These are phyloP conservation scores for Cygnus buccinator DNA, from an alignment of 2,113 vertebrate genomes.

Conservation along the genomic window DNA sequence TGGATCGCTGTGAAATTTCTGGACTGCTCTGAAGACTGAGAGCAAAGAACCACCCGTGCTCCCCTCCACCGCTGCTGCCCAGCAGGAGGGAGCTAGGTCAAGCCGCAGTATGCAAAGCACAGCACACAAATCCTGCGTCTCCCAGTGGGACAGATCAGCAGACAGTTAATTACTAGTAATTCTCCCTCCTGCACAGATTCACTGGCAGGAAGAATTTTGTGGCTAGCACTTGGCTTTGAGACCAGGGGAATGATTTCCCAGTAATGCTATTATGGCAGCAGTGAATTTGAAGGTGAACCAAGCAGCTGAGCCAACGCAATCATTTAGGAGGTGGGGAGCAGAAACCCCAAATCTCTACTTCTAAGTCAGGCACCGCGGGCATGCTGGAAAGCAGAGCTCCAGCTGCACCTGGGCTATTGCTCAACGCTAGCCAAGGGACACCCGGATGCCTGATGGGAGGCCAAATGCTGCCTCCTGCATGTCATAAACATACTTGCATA, in stretches of 20 bases:
- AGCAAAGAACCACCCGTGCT: not conserved
- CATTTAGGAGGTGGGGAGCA: not conserved
- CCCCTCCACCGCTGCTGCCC: not conserved
- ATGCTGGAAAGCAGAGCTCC: not conserved
- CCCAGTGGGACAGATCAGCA: fast-evolving
- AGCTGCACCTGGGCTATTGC: not conserved
- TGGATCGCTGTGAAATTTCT: not conserved
- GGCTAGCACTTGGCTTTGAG: not conserved
- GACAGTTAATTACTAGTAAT: not conserved
- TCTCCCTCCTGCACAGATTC: not conserved
- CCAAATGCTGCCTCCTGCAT: not conserved
- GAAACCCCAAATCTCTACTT: not conserved
- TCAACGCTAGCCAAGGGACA: not conserved
- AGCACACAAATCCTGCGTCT: not conserved
- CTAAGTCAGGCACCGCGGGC: not conserved
- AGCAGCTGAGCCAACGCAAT: not conserved
- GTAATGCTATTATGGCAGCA: not conserved
- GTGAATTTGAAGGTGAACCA: not conserved
- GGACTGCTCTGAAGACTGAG: not conserved
- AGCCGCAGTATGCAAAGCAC: not conserved
- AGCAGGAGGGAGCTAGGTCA: not conserved
- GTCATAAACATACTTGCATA: not conserved
- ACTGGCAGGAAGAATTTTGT: not conserved
- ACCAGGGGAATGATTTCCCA: not conserved
- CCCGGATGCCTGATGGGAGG: not conserved